Conservation (phyloP, 23 tunicate species). For the Clavelina lepadiformis region DNA sequence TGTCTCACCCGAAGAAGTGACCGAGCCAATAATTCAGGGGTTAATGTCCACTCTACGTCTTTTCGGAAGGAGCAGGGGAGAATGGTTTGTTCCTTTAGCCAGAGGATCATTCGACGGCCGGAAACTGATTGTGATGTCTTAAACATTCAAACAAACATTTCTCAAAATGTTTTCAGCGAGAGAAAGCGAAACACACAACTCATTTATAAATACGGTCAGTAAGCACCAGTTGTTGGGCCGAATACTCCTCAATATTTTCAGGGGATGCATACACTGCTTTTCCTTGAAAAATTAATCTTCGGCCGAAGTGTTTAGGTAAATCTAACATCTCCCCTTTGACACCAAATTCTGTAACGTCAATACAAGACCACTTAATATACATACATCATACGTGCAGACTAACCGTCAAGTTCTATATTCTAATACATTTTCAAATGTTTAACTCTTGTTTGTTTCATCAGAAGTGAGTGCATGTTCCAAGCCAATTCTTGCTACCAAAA, state of each 20-base stretch:
- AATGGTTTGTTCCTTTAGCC: constrained; percentile 18
- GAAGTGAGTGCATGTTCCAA: too few species aligned
- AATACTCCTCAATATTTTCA: constrained; percentile 55
- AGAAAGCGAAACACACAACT: neutral
- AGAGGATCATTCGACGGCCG: constrained; percentile 43
- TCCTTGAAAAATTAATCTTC: constrained; percentile 10
- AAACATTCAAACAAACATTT: neutral
- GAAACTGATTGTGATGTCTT: constrained; percentile 31
- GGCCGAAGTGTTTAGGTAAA: constrained; percentile 30
- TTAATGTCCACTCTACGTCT: constrained; percentile 34
- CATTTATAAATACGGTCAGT: neutral
- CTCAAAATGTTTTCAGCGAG: too few species aligned
- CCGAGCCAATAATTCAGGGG: constrained; percentile 30
- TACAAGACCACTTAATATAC: neutral
- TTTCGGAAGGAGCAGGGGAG: constrained; percentile 29
- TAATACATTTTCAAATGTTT: too few species aligned
- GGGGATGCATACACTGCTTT: constrained; percentile 78
- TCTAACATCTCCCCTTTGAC: constrained; percentile 49
- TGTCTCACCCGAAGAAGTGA: constrained; percentile 21
- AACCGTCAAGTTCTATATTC: too few species aligned
- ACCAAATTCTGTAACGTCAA: constrained; percentile 33
- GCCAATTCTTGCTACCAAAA: too few species aligned
- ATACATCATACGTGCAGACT: neutral
- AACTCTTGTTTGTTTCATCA: too few species aligned
- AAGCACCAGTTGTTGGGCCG: neutral